Percentiles rank a stretch among this genome's conserved stretches.
Evolutionary conservation across 2,888 invertebrate genomes (phyloP).

Genomic region (Alsophila aescularia): DNA sequence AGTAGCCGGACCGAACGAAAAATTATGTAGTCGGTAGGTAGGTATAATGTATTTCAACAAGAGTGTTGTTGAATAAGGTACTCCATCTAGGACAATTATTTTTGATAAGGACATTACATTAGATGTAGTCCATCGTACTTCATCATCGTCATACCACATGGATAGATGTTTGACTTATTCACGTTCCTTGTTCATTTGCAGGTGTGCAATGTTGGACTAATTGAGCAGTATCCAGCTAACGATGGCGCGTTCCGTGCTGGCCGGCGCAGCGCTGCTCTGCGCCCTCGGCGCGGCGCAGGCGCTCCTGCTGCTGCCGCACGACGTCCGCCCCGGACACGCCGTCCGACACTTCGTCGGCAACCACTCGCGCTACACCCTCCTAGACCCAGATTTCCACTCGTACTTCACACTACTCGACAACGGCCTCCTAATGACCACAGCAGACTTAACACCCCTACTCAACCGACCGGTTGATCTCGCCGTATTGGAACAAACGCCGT

Average conservation of each 20-base stretch:
- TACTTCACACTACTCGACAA: conserved; percentile 95
- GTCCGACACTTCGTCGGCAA: conserved; percentile 90
- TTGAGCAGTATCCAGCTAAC: conserved; percentile 45
- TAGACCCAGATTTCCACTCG: conserved; percentile 92
- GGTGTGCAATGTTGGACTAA: conserved; percentile 77
- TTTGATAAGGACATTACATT: no score
- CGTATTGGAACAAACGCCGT: conserved; percentile 92
- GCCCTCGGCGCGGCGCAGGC: conserved; percentile 66
- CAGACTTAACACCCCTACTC: conserved; percentile 91
- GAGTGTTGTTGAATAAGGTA: no score
- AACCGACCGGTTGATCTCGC: conserved; percentile 92
- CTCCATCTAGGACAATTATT: no score
- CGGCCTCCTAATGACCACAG: conserved; percentile 95
- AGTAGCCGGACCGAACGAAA: no score
- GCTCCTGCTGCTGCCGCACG: conserved; percentile 91
- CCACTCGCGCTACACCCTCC: conserved; percentile 80
- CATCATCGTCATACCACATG: no score
- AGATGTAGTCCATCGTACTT: no score
- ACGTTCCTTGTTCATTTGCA: conserved; percentile 42
- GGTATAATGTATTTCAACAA: background rate
- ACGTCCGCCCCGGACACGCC: conserved; percentile 95
- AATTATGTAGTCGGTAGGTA: background rate
- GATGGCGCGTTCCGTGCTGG: conserved; percentile 72
- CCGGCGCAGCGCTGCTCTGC: conserved; percentile 72
- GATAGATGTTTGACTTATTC: no score